Base-by-base conservation (phyloP, 2,113 vertebrate genomes). In the Spea multiplicata region DNA sequence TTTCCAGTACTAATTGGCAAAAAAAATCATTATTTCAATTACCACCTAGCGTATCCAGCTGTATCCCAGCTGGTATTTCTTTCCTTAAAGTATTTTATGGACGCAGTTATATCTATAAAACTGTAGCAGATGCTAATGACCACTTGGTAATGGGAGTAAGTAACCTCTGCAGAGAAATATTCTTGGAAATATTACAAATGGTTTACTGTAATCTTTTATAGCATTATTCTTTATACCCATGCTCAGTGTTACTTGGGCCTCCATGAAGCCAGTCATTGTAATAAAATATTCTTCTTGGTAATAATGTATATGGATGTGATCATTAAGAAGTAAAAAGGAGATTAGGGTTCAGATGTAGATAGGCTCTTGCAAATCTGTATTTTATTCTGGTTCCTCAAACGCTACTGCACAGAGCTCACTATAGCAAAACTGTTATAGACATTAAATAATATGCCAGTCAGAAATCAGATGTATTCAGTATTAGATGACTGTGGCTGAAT, bases 51-150 rank as follows among this genome's bases (percentile, higher is more conserved):
- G 89, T 84, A 65, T 88, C 73, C 86, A 90, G 83, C 88, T 91
- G 84, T 91, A 87, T 76, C 86, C 85, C 87, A 91, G 89, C 90
- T 92, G 87, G 85, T 90, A 85, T 82, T 85, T 84, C 82, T 69
- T 84, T 78, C 83, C 85, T 87, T 85, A 91, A 83, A 88, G 78
- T 88, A 88, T 87, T 91, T 91, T 91, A 89, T 91, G 89, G 89
- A 85, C 79, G 88, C 83, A 89, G 68, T 91, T 91, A 89, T 90
- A 90, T 89, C 89, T 83, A 91, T 88, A 91, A 89, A 92, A 89
- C 88, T 88, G 86, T 91, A 89, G 86, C 82, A 88, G 82, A 81
- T 88, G 84, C 88, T 93, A 92, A 92, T 92, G 89, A 87, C 85
- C 75, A 86, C 86, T 91, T 91, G 89, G 88, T 88, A 91, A 90